Evolutionary conservation across 2,797 vertebrate species (phyloP).

Genomic region (Pristis pectinata): DNA sequence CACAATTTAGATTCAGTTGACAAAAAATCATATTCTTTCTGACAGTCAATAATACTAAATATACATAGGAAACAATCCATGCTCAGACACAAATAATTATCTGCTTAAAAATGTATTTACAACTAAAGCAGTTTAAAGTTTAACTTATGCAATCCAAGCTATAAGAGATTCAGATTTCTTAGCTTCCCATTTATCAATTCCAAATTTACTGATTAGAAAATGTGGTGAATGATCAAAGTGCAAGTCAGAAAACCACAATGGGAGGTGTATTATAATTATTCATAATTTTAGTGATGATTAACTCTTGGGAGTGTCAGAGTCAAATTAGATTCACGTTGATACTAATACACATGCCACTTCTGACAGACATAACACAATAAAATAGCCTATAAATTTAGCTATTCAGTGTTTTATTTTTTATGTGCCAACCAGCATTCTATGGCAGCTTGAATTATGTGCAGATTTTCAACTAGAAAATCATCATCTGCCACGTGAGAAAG

Average conservation of each 20-base stretch:
- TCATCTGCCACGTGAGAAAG: neutral
- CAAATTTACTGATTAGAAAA: neutral
- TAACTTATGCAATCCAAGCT: neutral
- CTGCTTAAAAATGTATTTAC: neutral
- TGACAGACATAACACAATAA: neutral
- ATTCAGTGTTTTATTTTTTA: neutral
- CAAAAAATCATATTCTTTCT: constrained; percentile 10
- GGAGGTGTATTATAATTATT: neutral
- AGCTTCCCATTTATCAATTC: neutral
- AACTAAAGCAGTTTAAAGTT: neutral
- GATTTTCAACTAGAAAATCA: neutral
- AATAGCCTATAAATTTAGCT: neutral
- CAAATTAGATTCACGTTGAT: neutral
- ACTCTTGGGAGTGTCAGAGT: neutral
- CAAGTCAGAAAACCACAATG: too few relatives aligned
- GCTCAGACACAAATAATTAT: neutral
- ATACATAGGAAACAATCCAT: neutral
- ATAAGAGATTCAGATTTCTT: neutral
- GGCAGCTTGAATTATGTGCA: neutral
- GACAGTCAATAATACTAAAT: neutral
- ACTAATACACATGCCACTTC: neutral
- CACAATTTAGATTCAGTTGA: constrained; percentile 3
- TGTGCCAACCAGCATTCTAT: neutral
- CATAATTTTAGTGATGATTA: neutral
- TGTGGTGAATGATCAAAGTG: too few relatives aligned